A percentile compares a stretch with the other conserved stretches of the same genome.
Evolutionary conservation across 2,113 vertebrate genomes (phyloP).

Genomic region (Pseudolaguvia tuberculata): DNA sequence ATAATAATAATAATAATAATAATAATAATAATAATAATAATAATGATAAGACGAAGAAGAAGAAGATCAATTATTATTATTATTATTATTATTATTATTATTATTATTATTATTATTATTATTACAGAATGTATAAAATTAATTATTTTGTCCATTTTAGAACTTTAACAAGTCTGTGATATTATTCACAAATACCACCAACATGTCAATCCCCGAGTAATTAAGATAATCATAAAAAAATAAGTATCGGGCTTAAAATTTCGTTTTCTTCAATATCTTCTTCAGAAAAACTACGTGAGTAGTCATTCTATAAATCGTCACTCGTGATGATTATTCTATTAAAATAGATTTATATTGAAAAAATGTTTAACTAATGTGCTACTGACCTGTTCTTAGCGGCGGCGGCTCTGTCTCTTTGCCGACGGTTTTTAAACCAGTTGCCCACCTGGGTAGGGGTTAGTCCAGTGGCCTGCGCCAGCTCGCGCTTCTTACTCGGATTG

Average conservation of each 20-base stretch:
- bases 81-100: not conserved
- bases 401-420: conserved; percentile 93
- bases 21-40: too few species aligned
- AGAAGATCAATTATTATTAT: too few species aligned
- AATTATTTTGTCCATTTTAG: not conserved
- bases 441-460: conserved; percentile 97
- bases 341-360: not conserved
- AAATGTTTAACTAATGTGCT: not conserved
- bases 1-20: too few species aligned
- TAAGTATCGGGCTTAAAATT: too few species aligned
- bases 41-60: too few species aligned
- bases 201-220: not conserved
- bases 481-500: conserved; percentile 96
- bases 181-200: not conserved
- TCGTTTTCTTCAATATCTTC: not conserved
- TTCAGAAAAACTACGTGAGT: not conserved
- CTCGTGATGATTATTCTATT: not conserved
- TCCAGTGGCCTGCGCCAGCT: conserved; percentile 95
- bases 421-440: conserved; percentile 98
- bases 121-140: not conserved
- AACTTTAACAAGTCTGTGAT: not conserved
- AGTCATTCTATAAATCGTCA: not conserved
- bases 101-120: not conserved
- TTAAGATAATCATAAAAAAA: not conserved
- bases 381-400: conserved; percentile 98